Evolutionary conservation across 2,888 invertebrate genomes (phyloP).

Genomic region (Aplocera efformata): DNA sequence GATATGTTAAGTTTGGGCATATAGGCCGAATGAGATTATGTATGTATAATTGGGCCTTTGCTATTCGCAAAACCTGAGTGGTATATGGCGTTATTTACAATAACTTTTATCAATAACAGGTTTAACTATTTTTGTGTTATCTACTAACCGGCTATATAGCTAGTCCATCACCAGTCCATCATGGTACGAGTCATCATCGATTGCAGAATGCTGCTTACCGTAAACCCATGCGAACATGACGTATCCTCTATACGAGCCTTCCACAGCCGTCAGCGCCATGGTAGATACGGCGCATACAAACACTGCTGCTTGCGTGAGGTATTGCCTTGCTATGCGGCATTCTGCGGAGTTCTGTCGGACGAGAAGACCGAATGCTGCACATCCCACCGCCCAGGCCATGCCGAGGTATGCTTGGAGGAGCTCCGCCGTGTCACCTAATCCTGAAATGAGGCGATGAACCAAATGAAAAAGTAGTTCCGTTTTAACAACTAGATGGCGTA

Average conservation of each 20-base stretch:
- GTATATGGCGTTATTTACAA: too few species aligned
- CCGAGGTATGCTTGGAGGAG: slow-evolving; percentile 88
- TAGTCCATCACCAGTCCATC: background rate
- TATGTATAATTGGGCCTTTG: too few species aligned
- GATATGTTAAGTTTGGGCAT: too few species aligned
- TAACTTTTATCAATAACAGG: too few species aligned
- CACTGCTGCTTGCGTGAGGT: slow-evolving; percentile 89
- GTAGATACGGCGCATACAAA: slow-evolving; percentile 89
- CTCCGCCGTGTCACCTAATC: slow-evolving; percentile 81
- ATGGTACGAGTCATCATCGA: too few species aligned
- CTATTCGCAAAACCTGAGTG: too few species aligned
- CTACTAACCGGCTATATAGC: too few species aligned
- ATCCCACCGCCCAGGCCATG: slow-evolving; percentile 90
- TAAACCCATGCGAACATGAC: slow-evolving; percentile 91
- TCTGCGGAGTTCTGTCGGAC: slow-evolving; percentile 91
- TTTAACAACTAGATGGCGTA: too few species aligned
- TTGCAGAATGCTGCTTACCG: slow-evolving; percentile 64
- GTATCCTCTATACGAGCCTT: slow-evolving; percentile 88
- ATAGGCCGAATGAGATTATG: too few species aligned
- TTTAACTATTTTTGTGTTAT: too few species aligned
- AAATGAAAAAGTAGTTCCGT: too few species aligned
- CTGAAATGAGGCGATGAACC: slow-evolving; percentile 36
- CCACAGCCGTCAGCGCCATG: slow-evolving; percentile 87
- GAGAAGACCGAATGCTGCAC: slow-evolving; percentile 88
- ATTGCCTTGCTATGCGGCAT: slow-evolving; percentile 91